A percentile compares a stretch with the other conserved stretches of the same genome.
phyloP scores from a whole-genome alignment of 2,888 invertebrate genomes.

The Amphipoea oculea region DNA sequence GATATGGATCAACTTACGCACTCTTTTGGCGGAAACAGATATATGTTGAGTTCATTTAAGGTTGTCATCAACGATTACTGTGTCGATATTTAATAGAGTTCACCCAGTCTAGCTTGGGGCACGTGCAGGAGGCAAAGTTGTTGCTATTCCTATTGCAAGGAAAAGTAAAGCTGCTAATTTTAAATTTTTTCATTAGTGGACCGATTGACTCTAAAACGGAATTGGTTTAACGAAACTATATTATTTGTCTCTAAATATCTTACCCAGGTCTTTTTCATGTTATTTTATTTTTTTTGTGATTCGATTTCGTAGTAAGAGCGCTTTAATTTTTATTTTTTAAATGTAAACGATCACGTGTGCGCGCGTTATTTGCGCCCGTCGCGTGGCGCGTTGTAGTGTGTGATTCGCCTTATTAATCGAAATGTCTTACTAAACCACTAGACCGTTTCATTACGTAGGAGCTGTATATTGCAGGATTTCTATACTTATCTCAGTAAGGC shows the following conservation, averaged over 20 bases:
- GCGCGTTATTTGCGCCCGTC: not conserved
- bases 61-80: not conserved
- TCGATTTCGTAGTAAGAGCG: not conserved
- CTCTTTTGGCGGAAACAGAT: not conserved
- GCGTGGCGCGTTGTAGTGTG: not conserved
- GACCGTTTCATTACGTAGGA: too few species aligned
- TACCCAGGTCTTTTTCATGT: not conserved
- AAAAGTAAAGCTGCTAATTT: not conserved
- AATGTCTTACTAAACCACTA: not conserved
- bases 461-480: not conserved
- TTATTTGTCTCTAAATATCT: not conserved
- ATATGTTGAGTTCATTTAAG: not conserved
- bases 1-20: not conserved
- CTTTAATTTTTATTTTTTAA: not conserved
- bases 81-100: not conserved
- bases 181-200: not conserved
- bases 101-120: not conserved
- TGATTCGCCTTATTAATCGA: not conserved
- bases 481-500: slow-evolving; percentile 3
- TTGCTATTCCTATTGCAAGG: too few species aligned
- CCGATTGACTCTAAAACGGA: not conserved
- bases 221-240: not conserved
- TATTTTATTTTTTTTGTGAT: not conserved
- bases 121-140: not conserved
- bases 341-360: not conserved